Base-by-base conservation (phyloP, 2,113 vertebrate species). In the Toxotes chatareus region DNA sequence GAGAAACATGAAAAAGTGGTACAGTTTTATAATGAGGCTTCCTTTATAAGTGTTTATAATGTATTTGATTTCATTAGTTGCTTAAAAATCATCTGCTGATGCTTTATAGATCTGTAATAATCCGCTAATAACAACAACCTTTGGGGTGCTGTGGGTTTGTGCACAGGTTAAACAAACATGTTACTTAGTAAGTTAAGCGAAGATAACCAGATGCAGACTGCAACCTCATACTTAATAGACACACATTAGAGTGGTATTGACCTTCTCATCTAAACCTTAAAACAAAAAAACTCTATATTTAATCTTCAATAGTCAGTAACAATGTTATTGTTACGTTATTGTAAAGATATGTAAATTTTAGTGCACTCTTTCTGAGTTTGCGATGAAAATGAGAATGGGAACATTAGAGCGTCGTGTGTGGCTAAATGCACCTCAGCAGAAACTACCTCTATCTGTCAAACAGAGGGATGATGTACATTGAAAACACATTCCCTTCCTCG, bases 401-500 rank as follows among this genome's bases (percentile, higher is more conserved):
- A 77, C 87, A 86, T 79, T 72, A 60, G 63, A 59, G 79, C 38
- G 1, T 40, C 34, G 32, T 49, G 73, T 85, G 86, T 84, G 81
- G 61, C 79, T 90, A 86, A 90, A 86, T 76, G 83, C 66, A 79
- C 74, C 82, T 80, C 70, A 46, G 84, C 83, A 80, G 82, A 71
- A 87, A 66, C 74, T 79, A 81, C 79, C 69, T 78, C 78, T 72
- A 76, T 83, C 90, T 90, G 89, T 94, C 91, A 92, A 61, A 83
- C 82, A 84, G 91, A 92, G 79, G 89, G 86, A 92, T 90, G 92
- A 91, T 89, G 82, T 88, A 88, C 86, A 85, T 74, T 88, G 91
- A 89, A 92, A 92, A 90, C 86, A 88, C 89, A 92, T 94, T 93
- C 82, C 82, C 86, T 86, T 90, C 78, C 88, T 83, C 5, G 53